Evolutionary conservation across 2,888 invertebrate genomes (phyloP).

Genomic region (Ectobius pallidus): DNA sequence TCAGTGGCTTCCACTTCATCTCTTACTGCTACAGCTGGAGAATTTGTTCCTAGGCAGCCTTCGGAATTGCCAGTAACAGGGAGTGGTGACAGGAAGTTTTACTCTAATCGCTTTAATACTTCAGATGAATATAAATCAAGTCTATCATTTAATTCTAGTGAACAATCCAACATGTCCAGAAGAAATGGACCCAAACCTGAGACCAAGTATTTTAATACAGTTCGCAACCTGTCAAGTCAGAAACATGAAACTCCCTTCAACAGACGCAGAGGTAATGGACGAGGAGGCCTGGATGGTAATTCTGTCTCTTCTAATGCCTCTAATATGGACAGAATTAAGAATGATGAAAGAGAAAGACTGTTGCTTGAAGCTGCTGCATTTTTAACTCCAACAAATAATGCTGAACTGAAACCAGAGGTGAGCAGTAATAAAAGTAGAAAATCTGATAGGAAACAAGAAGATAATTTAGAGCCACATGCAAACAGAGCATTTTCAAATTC

Average conservation of each 20-base stretch:
- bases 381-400: slow-evolving; percentile 10
- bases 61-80: neutral
- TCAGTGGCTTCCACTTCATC: slow-evolving; percentile 53
- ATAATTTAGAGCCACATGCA: neutral
- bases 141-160: neutral
- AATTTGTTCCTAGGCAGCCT: slow-evolving; percentile 58
- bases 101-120: neutral
- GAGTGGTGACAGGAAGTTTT: neutral
- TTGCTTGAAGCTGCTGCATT: slow-evolving; percentile 38
- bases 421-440: neutral
- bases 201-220: neutral
- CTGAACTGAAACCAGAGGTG: neutral
- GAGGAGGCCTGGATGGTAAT: neutral
- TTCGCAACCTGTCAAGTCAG: too few species aligned
- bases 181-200: slow-evolving; percentile 14
- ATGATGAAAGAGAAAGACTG: slow-evolving; percentile 34
- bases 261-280: slow-evolving; percentile 15
- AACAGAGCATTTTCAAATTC: neutral
- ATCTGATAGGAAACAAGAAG: neutral
- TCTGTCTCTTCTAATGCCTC: neutral
- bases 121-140: neutral
- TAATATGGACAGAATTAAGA: slow-evolving; percentile 35
- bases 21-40: slow-evolving; percentile 62
- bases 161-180: neutral
- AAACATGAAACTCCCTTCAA: neutral